Percentiles rank a stretch among this genome's conserved stretches.
Evolutionary conservation across 2,888 invertebrate species (phyloP).

Genomic region (Hymenopus coronatus): DNA sequence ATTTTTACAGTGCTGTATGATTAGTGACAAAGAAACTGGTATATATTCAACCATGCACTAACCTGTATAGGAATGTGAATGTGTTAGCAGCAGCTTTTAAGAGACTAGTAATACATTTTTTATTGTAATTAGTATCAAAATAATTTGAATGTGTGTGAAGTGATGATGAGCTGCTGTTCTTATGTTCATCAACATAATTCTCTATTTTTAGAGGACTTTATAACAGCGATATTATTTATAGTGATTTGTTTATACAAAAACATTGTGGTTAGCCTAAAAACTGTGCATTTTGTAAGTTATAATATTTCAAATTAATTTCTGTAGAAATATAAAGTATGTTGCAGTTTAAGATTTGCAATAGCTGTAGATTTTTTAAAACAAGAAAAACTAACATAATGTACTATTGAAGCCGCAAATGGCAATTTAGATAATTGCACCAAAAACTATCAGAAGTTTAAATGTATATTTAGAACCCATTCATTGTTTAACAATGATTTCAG

Average conservation of each 20-base stretch:
- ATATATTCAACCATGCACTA: neutral
- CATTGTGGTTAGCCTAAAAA: neutral
- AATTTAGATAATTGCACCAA: neutral
- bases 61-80: neutral
- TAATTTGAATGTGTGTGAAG: neutral
- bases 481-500: neutral
- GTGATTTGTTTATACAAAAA: neutral
- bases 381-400: neutral
- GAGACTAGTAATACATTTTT: neutral
- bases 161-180: neutral
- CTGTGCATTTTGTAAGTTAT: neutral
- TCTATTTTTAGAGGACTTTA: conserved; percentile 11
- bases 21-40: neutral
- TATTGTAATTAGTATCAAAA: neutral
- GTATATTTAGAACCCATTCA: neutral
- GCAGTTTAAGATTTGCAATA: neutral
- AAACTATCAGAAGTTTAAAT: neutral
- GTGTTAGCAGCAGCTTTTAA: neutral
- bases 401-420: neutral
- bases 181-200: neutral
- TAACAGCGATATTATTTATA: neutral
- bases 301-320: neutral
- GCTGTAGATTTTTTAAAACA: neutral
- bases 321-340: neutral
- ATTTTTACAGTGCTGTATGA: neutral